phyloP scores from a whole-genome alignment of 2,888 invertebrate genomes.

The Diadromus collaris region DNA sequence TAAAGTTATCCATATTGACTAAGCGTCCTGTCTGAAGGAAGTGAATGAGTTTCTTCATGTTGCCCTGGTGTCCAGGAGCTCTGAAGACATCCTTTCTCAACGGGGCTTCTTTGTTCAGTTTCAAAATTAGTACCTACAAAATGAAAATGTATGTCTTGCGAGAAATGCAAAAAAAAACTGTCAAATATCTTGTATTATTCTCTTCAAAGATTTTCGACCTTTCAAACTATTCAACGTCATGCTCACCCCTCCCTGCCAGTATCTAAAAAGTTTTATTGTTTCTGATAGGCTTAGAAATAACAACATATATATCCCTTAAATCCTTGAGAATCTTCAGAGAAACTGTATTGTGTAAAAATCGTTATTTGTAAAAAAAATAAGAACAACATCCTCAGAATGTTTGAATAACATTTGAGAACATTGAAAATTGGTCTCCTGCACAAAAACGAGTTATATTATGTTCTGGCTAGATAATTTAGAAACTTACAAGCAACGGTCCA shows the following conservation, averaged over 20 bases:
- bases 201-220: not conserved
- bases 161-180: constrained; percentile 24
- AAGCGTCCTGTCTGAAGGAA: constrained; percentile 94
- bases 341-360: not conserved
- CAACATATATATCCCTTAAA: too few species aligned
- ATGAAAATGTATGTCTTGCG: constrained; percentile 16
- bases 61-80: constrained; percentile 96
- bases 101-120: constrained; percentile 97
- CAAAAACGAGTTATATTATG: not conserved
- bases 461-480: not conserved
- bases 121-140: constrained; percentile 91
- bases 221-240: not conserved
- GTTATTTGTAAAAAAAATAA: not conserved
- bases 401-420: not conserved
- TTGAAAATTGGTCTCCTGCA: not conserved
- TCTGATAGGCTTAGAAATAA: too few species aligned
- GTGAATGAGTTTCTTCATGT: constrained; percentile 96
- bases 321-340: not conserved
- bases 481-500: constrained; percentile 92
- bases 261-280: too few species aligned
- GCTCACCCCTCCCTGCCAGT: not conserved
- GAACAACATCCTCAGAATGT: not conserved
- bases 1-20: constrained; percentile 96
- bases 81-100: constrained; percentile 96
- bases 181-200: not conserved